Base-by-base conservation (phyloP, 2,797 vertebrate genomes). In the Sphaeramia orbicularis region DNA sequence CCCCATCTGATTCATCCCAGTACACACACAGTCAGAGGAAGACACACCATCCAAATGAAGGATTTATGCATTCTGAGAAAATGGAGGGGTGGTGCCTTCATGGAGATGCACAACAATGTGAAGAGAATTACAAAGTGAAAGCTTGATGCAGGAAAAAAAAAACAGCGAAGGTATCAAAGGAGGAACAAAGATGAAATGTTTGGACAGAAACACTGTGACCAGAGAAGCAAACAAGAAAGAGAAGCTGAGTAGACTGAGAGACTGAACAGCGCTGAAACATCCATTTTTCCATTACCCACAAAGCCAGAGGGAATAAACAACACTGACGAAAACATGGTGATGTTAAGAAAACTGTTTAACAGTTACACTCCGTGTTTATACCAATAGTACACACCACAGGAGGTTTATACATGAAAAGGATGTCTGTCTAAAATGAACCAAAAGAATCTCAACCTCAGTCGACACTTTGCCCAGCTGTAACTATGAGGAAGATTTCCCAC, bases 301-400 rank as follows among this genome's bases (percentile, higher is more conserved):
- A 43, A 38, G 1, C 3, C 30, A 48, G 24, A 32, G 5, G 0
- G 10, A 57, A 70, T 79, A 74, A 85, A 82, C 75, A 82, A 13
- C 38, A 32, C 16, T 10, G 14, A 38, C 30, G 42, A 51, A 73
- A 76, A 63, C 42, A 44, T 15, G 14, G 9, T 54, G 12, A 30
- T 16, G 18, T 59, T 48, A 45, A 42, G 19, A 65, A 10, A 64
- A 56, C 74, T 18, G 38, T 54, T 73, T 64, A 73, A 74, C 58
- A 58, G 21, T 1, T 32, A 15, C 24, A 36, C 10, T 18, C 1
- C 2, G 12, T 55, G 57, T 84, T 85, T 77, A 80, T 44, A 57
- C 32, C 11, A 36, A 35, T 49, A 3, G 49, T 44, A 52, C 40
- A 55, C 14, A 7, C 30, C 16, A 57, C 14, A 38, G 14, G 30